Percentiles rank a stretch among this genome's conserved stretches.
phyloP scores from a whole-genome alignment of 2,113 vertebrate species.

The Phalacrocorax pelagicus region DNA sequence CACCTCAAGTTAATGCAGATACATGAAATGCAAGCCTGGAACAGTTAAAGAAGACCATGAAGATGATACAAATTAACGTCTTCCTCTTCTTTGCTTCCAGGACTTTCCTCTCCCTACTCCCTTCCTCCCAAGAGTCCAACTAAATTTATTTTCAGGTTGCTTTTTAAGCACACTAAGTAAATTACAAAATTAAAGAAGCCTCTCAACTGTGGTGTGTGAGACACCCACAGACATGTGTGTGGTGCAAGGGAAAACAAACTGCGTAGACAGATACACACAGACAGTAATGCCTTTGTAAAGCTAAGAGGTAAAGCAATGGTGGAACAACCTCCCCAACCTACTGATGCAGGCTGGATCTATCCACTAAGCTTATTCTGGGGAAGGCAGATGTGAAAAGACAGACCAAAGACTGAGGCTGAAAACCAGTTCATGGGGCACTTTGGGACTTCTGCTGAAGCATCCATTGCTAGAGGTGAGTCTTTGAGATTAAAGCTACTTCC shows the following conservation, averaged over 20 bases:
- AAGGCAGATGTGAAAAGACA: background rate
- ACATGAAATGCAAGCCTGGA: background rate
- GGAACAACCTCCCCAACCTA: background rate
- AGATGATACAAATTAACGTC: background rate
- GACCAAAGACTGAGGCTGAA: background rate
- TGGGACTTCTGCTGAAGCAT: background rate
- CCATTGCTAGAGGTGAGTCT: background rate
- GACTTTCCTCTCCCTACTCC: background rate
- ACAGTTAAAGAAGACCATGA: background rate
- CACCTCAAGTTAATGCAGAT: background rate
- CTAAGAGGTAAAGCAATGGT: background rate
- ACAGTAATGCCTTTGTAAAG: background rate
- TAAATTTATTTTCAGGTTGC: background rate
- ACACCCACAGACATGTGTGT: background rate
- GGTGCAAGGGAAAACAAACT: background rate
- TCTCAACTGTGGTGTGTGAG: background rate
- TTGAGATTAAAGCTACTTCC: background rate
- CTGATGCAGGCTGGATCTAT: background rate
- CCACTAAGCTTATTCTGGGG: background rate
- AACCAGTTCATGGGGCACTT: rapidly evolving
- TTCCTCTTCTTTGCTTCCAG: background rate
- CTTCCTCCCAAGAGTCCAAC: background rate
- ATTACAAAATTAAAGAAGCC: background rate
- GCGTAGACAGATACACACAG: background rate
- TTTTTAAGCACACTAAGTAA: background rate